Conservation (phyloP, 2,797 vertebrate species). For the Pseudotriccus pelzelni region DNA sequence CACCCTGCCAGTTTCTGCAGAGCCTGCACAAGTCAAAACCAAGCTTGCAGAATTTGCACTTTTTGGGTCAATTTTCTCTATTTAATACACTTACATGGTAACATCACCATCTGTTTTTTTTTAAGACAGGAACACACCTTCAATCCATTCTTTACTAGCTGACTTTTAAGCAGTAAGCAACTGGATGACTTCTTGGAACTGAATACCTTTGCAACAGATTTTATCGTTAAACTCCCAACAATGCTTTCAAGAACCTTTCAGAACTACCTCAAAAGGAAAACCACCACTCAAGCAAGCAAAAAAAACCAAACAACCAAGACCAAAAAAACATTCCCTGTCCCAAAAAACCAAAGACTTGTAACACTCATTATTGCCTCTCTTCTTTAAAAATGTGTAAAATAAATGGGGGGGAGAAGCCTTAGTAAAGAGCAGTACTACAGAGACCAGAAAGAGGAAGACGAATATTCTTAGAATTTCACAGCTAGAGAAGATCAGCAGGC, state of each 20-base stretch:
- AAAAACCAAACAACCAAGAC: background rate
- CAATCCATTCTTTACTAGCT: background rate
- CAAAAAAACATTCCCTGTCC: background rate
- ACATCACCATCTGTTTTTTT: background rate
- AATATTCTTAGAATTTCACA: background rate
- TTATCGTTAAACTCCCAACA: background rate
- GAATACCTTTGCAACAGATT: background rate
- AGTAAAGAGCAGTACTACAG: background rate
- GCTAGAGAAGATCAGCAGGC: background rate
- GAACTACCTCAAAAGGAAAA: background rate
- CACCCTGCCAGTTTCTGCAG: background rate
- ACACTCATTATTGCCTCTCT: background rate
- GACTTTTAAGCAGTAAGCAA: background rate
- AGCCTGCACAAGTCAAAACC: background rate
- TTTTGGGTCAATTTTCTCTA: background rate
- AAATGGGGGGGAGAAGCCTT: fast-evolving
- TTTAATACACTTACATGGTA: fast-evolving
- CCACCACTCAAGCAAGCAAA: background rate
- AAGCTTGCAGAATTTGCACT: background rate
- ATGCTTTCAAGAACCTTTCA: background rate
- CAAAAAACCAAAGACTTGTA: background rate
- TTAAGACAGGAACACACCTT: background rate
- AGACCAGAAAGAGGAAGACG: background rate
- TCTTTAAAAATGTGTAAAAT: background rate
- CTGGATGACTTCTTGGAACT: background rate